phyloP scores from a whole-genome alignment of 2,797 vertebrate species.

The Coregonus ussuriensis region DNA sequence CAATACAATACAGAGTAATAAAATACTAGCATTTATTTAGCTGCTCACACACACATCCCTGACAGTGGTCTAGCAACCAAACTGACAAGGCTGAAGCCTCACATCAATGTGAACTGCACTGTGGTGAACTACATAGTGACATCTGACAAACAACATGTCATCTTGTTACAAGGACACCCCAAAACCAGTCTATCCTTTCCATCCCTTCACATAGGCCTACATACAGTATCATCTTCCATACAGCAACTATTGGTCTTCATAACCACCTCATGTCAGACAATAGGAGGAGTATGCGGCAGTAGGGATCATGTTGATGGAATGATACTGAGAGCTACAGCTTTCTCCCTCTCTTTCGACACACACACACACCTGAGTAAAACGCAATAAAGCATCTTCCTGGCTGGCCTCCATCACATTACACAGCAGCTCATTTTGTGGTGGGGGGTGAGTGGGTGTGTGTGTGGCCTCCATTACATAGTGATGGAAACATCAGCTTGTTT shows the following conservation, averaged over 20 bases:
- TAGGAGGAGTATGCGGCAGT: not conserved
- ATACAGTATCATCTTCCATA: not conserved
- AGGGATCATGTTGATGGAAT: not conserved
- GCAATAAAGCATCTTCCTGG: not conserved
- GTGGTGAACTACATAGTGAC: conserved; percentile 34
- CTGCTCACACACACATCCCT: not conserved
- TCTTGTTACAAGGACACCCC: conserved; percentile 12
- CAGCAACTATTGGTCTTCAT: not conserved
- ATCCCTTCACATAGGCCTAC: not conserved
- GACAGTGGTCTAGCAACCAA: conserved; percentile 42
- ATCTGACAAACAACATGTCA: not conserved
- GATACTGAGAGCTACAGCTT: too few relatives aligned
- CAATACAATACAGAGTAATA: conserved; percentile 58
- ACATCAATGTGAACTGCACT: conserved; percentile 35
- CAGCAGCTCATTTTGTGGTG: not conserved
- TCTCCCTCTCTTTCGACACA: not conserved
- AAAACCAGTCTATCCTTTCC: conserved; percentile 6
- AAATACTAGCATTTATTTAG: conserved; percentile 43
- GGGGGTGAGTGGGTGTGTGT: not conserved
- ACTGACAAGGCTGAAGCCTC: not conserved
- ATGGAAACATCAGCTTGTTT: not conserved
- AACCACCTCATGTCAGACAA: not conserved
- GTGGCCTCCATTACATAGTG: not conserved
- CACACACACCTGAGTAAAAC: not conserved
- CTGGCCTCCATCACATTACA: conserved; percentile 1